phyloP scores from a whole-genome alignment of 2,888 invertebrate species.

The Hybos culiciformis region DNA sequence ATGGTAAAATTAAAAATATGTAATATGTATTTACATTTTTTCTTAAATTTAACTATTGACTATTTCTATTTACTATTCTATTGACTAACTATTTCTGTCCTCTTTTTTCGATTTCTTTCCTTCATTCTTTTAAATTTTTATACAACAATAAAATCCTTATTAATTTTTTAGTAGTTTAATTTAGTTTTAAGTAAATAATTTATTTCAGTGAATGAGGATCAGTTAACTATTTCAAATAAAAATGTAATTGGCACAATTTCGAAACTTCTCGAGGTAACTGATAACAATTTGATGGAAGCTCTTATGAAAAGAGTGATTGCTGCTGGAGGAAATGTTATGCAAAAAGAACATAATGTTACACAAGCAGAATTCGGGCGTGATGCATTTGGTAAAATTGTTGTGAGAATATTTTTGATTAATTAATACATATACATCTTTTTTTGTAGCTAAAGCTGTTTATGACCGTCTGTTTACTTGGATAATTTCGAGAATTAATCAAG shows the following conservation, averaged over 20 bases:
- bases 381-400: no score
- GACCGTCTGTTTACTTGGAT: constrained; percentile 92
- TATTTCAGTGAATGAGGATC: constrained; percentile 53
- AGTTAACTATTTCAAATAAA: constrained; percentile 44
- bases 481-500: constrained; percentile 79
- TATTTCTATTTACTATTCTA: no score
- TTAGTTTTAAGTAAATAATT: constrained; percentile 16
- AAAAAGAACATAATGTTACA: constrained; percentile 72
- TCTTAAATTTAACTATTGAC: no score
- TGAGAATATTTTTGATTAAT: no score
- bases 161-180: no score
- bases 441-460: constrained; percentile 91
- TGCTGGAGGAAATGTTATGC: constrained; percentile 82
- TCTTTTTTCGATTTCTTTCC: no score
- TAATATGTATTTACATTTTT: no score
- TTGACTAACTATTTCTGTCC: no score
- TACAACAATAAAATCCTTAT: no score
- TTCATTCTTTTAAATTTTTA: no score
- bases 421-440: no score
- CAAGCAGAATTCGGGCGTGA: constrained; percentile 83
- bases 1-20: no score
- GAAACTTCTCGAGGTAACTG: constrained; percentile 50
- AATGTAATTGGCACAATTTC: constrained; percentile 46
- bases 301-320: constrained; percentile 81
- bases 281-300: constrained; percentile 54